phyloP scores from a whole-genome alignment of 2,888 invertebrate species.

The Aspidiotus rigidus region DNA sequence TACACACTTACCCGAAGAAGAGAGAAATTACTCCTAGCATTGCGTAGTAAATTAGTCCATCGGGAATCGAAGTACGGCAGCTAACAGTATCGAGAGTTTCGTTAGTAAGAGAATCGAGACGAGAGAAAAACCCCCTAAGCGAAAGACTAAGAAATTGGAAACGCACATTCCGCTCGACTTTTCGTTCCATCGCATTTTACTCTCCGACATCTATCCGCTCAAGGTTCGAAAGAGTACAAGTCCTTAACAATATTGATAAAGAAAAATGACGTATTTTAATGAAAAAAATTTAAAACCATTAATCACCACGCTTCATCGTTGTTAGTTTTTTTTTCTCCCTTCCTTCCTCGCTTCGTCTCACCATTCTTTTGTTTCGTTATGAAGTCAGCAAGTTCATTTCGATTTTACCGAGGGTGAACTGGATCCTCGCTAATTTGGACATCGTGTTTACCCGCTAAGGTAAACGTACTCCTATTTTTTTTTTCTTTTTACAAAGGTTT shows the following conservation, averaged over 20 bases:
- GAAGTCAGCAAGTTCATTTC: too few species aligned
- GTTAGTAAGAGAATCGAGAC: not conserved
- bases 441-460: too few species aligned
- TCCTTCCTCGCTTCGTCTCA: too few species aligned
- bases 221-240: too few species aligned
- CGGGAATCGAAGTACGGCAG: conserved; percentile 2
- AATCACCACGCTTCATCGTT: not conserved
- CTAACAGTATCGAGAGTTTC: not conserved
- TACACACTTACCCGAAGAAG: not conserved
- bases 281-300: not conserved
- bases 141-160: conserved; percentile 1
- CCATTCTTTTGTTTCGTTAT: too few species aligned
- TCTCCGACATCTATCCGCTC: too few species aligned
- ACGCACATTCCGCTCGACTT: not conserved
- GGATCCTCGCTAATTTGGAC: too few species aligned
- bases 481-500: too few species aligned
- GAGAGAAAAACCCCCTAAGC: not conserved
- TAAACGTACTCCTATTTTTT: too few species aligned
- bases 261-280: conserved; percentile 4
- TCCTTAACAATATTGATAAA: not conserved
- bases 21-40: not conserved
- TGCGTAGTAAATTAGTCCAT: not conserved
- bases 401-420: too few species aligned
- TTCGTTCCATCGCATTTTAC: too few species aligned
- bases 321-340: too few species aligned